phyloP scores from a whole-genome alignment of 2,888 invertebrate species.

The Ophonus ardosiacus region DNA sequence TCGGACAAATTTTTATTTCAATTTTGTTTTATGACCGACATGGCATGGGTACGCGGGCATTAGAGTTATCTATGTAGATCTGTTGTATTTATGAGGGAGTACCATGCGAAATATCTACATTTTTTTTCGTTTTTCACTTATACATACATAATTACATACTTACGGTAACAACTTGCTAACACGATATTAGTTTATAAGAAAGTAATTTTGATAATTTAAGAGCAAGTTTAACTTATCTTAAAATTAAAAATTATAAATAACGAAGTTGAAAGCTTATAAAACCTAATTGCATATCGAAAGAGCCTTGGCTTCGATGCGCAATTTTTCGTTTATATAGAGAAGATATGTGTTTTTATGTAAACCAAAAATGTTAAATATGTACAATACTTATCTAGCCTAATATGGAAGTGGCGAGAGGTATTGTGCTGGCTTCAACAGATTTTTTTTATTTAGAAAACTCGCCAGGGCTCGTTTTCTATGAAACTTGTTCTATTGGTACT shows the following conservation, averaged over 20 bases:
- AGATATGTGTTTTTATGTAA: too few relatives aligned
- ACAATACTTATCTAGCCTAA: too few relatives aligned
- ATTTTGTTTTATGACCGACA: constrained; percentile 48
- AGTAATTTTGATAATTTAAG: not conserved
- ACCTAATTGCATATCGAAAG: too few relatives aligned
- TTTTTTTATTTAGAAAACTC: too few relatives aligned
- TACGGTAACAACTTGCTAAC: constrained; percentile 59
- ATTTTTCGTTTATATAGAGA: too few relatives aligned
- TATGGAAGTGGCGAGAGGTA: too few relatives aligned
- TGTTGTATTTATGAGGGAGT: constrained; percentile 41
- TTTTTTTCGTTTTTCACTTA: constrained; percentile 60
- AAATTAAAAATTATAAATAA: not conserved
- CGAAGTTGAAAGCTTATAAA: too few relatives aligned
- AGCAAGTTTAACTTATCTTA: not conserved
- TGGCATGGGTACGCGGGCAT: constrained; percentile 20
- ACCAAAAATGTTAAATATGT: too few relatives aligned
- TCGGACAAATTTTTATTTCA: constrained; percentile 54
- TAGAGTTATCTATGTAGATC: constrained; percentile 49
- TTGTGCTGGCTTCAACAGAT: too few relatives aligned
- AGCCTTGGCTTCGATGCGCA: too few relatives aligned
- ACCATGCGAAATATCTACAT: constrained; percentile 46
- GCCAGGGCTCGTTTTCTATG: too few relatives aligned
- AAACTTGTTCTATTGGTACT: too few relatives aligned
- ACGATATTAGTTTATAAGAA: constrained; percentile 49
- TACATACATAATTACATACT: constrained; percentile 57